Evolutionary conservation across 2,113 vertebrate genomes (phyloP), one percentile per base, ranked within the genome.

Genomic region (Perca schrenkii): DNA sequence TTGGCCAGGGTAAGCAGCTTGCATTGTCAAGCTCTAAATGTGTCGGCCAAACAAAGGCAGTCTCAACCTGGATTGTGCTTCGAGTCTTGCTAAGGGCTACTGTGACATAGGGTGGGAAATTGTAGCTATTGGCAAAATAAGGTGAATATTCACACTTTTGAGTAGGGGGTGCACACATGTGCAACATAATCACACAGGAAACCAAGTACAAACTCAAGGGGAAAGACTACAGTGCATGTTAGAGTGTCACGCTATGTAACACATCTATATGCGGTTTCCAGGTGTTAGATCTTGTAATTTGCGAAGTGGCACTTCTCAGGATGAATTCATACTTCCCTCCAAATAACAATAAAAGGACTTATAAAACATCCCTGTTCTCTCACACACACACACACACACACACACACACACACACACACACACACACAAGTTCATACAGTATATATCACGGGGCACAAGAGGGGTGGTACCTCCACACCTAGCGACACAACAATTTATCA

Each of bases 1-100:
- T 40, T 69, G 89, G 91, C 70, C 80, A 12, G 61, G 73, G 57
- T 91, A 93, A 92, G 89, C 87, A 81, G 90, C 89, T 90, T 87
- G 86, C 88, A 78, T 71, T 67, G 89, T 83, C 83, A 67, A 74
- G 84, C 87, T 90, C 79, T 56, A 77, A 88, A 88, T 88, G 75
- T 87, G 84, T 85, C 60, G 36, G 76, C 61, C 72, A 89, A 62
- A 89, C 90, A 85, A 87, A 89, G 77, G 11, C 22, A 84, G 78
- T 72, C 80, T 82, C 77, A 84, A 88, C 87, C 87, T 85, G 86
- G 86, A 87, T 85, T 86, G 86, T 73, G 77, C 84, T 87, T 28
- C 31, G 7, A 65, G 84, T 71, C 61, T 57, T 67, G 77, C 61
- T 76, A 67, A 77, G 52, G 63, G 69, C 79, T 56, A 52, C 62